A percentile compares a stretch with the other conserved stretches of the same genome.
Conservation (phyloP, 2,888 invertebrate species). For the Arrhopalites spinosus region DNA sequence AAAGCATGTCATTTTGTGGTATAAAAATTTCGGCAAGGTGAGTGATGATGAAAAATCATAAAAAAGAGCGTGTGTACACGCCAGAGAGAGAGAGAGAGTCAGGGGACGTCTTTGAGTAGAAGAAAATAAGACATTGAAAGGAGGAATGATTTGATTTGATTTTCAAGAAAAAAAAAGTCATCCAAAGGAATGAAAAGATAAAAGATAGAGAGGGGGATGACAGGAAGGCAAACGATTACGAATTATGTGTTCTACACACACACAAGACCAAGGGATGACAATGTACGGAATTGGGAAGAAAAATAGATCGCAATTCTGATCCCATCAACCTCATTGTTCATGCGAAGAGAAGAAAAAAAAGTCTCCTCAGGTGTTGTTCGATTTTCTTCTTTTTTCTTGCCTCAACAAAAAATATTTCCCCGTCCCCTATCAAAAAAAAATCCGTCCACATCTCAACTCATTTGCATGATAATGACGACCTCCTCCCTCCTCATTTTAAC, state of each 20-base stretch:
- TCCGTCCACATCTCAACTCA: conserved; percentile 10
- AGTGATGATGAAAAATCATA: neutral
- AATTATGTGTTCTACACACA: conserved; percentile 2
- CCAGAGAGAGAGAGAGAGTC: neutral
- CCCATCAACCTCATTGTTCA: conserved; percentile 27
- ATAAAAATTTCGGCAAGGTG: neutral
- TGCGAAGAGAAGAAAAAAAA: too few species aligned
- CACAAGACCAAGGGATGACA: too few species aligned
- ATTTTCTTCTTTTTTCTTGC: neutral
- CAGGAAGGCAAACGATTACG: neutral
- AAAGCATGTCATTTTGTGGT: neutral
- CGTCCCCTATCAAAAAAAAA: neutral
- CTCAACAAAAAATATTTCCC: neutral
- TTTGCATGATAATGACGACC: conserved; percentile 33
- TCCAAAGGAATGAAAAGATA: neutral
- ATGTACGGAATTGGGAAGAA: conserved; percentile 21
- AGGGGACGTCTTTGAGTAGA: neutral
- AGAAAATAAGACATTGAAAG: neutral
- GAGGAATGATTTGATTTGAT: neutral
- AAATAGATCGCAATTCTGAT: conserved; percentile 28
- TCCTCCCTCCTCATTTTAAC: neutral
- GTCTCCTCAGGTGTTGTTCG: conserved; percentile 31
- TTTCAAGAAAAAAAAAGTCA: neutral
- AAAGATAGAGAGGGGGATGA: neutral
- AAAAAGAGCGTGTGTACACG: neutral